Percentiles rank a stretch among this genome's conserved stretches.
Conservation (phyloP, 2,797 vertebrate species). For the Anisognathus igniventris region DNA sequence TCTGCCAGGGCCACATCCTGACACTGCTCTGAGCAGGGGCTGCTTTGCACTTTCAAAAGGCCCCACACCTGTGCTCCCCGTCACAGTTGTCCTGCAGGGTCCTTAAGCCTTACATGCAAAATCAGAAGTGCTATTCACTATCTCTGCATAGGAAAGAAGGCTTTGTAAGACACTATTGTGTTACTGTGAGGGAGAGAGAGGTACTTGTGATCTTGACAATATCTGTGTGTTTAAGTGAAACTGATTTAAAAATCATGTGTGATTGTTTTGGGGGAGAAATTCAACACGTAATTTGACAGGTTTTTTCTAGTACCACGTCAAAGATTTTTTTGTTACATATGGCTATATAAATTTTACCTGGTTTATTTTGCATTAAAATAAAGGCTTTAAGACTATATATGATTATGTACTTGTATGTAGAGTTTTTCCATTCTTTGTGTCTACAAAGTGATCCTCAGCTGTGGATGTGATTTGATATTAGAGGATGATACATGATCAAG, state of each 20-base stretch:
- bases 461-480: background rate
- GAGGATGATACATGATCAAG: background rate
- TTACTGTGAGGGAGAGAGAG: constrained; percentile 15
- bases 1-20: background rate
- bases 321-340: constrained; percentile 71
- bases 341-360: constrained; percentile 72
- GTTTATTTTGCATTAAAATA: constrained; percentile 81
- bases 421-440: background rate
- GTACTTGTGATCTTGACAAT: constrained; percentile 57
- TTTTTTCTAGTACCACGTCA: constrained; percentile 65
- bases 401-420: background rate
- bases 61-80: background rate
- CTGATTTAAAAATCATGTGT: constrained; percentile 54
- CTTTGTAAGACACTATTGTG: constrained; percentile 46
- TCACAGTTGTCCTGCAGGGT: constrained; percentile 4
- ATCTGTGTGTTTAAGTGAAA: constrained; percentile 60
- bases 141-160: constrained; percentile 30
- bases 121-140: background rate
- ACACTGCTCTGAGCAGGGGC: background rate
- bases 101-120: background rate
- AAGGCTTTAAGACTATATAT: constrained; percentile 70
- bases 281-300: constrained; percentile 43
- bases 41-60: constrained; percentile 10
- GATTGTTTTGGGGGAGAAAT: constrained; percentile 43
- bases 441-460: background rate